A percentile compares a stretch with the other conserved stretches of the same genome.
phyloP scores from a whole-genome alignment of 2,888 invertebrate species.

The Rotaria magnacalcarata region DNA sequence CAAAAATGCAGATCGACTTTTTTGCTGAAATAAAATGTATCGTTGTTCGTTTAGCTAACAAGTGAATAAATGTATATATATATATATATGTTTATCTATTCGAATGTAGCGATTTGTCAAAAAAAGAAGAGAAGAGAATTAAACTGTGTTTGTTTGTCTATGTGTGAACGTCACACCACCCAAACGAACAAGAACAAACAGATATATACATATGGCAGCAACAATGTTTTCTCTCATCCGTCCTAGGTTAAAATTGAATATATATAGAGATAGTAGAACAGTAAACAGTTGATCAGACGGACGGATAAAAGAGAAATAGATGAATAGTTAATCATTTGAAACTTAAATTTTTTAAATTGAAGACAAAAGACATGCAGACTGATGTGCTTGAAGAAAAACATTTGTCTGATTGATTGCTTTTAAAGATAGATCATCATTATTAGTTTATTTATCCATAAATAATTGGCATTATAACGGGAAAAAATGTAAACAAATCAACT shows the following conservation, averaged over 20 bases:
- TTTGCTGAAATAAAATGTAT: no score
- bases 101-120: slow-evolving; percentile 1
- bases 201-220: slow-evolving; percentile 26
- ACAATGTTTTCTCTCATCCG: slow-evolving; percentile 24
- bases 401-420: no score
- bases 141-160: slow-evolving; percentile 6
- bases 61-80: neutral
- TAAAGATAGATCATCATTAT: no score
- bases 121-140: neutral
- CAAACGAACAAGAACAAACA: slow-evolving; percentile 8
- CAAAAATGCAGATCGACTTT: no score
- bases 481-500: no score
- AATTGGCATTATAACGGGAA: no score
- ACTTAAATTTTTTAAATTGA: neutral
- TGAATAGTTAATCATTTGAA: neutral
- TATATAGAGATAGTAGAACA: neutral
- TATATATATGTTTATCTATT: neutral
- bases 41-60: no score
- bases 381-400: no score
- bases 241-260: neutral
- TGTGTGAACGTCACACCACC: slow-evolving; percentile 19
- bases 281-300: neutral
- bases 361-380: no score
- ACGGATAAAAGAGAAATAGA: neutral
- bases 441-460: no score